Conservation (phyloP, 2,888 invertebrate species). For the Andrena fulva region DNA sequence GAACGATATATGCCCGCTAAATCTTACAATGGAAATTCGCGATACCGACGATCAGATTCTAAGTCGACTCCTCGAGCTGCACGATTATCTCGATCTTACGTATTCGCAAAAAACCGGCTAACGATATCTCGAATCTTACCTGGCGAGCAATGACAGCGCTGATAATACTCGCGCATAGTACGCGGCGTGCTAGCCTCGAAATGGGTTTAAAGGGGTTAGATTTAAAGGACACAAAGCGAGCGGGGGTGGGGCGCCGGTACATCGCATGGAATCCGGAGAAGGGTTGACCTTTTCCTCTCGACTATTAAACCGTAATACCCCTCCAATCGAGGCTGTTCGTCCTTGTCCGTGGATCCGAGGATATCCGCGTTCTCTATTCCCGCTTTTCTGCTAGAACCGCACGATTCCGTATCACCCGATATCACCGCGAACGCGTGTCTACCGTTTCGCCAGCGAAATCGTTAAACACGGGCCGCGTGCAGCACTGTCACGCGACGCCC, state of each 20-base stretch:
- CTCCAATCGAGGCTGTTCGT: not conserved
- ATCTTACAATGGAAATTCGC: not conserved
- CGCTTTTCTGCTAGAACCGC: not conserved
- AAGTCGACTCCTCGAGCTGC: not conserved
- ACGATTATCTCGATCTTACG: not conserved
- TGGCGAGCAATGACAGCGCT: slow-evolving; percentile 48
- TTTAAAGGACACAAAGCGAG: slow-evolving; percentile 39
- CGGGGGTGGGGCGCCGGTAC: slow-evolving; percentile 75
- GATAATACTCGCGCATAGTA: slow-evolving; percentile 65
- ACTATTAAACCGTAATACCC: slow-evolving; percentile 14
- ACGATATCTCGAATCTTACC: slow-evolving; percentile 58
- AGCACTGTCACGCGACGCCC: slow-evolving; percentile 26
- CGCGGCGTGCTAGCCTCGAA: slow-evolving; percentile 47
- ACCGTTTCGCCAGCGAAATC: not conserved
- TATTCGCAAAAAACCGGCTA: not conserved
- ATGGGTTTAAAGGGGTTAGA: slow-evolving; percentile 53
- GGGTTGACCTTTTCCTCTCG: slow-evolving; percentile 61
- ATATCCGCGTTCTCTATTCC: not conserved
- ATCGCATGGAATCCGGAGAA: slow-evolving; percentile 55
- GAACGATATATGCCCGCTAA: not conserved
- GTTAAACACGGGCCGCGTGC: slow-evolving; percentile 9
- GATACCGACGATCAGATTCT: slow-evolving; percentile 5
- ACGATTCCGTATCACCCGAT: not conserved
- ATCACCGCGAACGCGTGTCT: slow-evolving; percentile 1
- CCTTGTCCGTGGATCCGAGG: slow-evolving; percentile 22